These are phyloP conservation scores for Alitta virens DNA, from an alignment of 2,888 invertebrate genomes.

Conservation along the genomic window DNA sequence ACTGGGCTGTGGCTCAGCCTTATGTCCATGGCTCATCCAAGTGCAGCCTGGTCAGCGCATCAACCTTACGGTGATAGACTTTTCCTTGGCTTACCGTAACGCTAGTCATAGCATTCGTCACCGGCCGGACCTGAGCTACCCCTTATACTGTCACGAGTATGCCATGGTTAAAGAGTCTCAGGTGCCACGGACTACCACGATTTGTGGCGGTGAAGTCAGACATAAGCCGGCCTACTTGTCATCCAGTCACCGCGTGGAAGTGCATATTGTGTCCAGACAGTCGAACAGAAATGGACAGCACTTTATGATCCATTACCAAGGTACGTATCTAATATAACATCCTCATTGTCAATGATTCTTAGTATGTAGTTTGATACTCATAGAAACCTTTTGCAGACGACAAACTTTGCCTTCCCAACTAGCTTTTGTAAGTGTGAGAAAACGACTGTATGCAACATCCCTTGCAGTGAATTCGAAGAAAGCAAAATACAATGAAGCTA, in stretches of 20 bases:
- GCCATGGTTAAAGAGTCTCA: conserved; percentile 14
- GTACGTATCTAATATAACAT: too few species aligned
- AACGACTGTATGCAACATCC: too few species aligned
- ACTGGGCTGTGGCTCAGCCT: conserved; percentile 14
- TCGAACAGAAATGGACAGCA: conserved; percentile 4
- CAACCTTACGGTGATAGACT: conserved; percentile 12
- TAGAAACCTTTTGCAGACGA: background rate
- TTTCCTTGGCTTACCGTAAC: conserved; percentile 9
- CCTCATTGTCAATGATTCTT: background rate
- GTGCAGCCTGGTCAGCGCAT: conserved; percentile 9
- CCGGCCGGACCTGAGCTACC: conserved; percentile 2
- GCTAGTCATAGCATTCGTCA: background rate
- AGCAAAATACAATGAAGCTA: too few species aligned
- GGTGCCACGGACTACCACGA: conserved; percentile 13
- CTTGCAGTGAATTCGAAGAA: too few species aligned
- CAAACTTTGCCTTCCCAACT: too few species aligned
- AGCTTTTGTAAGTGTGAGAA: too few species aligned
- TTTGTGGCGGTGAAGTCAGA: conserved; percentile 9
- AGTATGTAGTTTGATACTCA: background rate
- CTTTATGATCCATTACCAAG: conserved; percentile 11
- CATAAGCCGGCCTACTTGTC: conserved; percentile 10
- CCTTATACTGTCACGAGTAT: conserved; percentile 15
- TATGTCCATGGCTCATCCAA: conserved; percentile 12
- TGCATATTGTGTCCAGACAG: conserved; percentile 6
- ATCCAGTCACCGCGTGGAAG: conserved; percentile 4